Percentiles rank a stretch among this genome's conserved stretches.
Evolutionary conservation across 2,888 invertebrate species (phyloP).

Genomic region (Ethmia dodecea): DNA sequence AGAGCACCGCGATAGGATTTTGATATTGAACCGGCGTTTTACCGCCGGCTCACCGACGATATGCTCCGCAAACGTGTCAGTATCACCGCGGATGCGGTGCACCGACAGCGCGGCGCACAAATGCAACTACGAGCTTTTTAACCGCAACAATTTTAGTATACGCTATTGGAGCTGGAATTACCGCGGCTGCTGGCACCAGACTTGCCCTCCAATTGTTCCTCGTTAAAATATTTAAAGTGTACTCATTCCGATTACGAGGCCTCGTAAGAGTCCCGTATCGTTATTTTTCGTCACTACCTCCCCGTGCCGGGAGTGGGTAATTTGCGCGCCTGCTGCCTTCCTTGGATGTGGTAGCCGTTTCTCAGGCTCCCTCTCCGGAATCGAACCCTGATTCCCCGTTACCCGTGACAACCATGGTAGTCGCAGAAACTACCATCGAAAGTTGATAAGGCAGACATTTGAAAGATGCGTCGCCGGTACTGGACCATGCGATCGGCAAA

Average conservation of each 20-base stretch:
- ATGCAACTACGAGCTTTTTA: slow-evolving; percentile 80
- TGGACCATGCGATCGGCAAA: slow-evolving; percentile 46
- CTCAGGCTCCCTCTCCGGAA: slow-evolving; percentile 78
- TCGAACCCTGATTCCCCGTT: slow-evolving; percentile 87
- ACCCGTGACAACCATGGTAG: slow-evolving; percentile 84
- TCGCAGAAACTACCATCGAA: slow-evolving; percentile 81
- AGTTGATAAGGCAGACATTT: slow-evolving; percentile 84
- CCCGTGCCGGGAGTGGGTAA: slow-evolving; percentile 31
- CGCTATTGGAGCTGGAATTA: slow-evolving; percentile 84
- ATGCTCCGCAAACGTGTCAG: slow-evolving; percentile 39
- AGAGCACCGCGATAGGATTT: slow-evolving; percentile 36
- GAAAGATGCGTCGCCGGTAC: slow-evolving; percentile 79
- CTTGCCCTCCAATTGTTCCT: slow-evolving; percentile 82
- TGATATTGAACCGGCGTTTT: slow-evolving; percentile 34
- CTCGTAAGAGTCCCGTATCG: slow-evolving; percentile 78
- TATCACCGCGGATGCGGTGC: slow-evolving; percentile 53
- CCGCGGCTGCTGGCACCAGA: slow-evolving; percentile 83
- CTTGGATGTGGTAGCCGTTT: slow-evolving; percentile 82
- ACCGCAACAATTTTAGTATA: slow-evolving; percentile 85
- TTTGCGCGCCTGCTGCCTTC: slow-evolving; percentile 84
- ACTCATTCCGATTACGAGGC: slow-evolving; percentile 76
- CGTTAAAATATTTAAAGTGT: slow-evolving; percentile 74
- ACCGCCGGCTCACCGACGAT: slow-evolving; percentile 40
- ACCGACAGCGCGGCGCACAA: slow-evolving; percentile 64
- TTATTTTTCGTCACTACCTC: slow-evolving; percentile 83